A percentile compares a stretch with the other conserved stretches of the same genome.
Evolutionary conservation across 2,888 invertebrate genomes (phyloP).

Genomic region (Phragmatobia fuliginosa): DNA sequence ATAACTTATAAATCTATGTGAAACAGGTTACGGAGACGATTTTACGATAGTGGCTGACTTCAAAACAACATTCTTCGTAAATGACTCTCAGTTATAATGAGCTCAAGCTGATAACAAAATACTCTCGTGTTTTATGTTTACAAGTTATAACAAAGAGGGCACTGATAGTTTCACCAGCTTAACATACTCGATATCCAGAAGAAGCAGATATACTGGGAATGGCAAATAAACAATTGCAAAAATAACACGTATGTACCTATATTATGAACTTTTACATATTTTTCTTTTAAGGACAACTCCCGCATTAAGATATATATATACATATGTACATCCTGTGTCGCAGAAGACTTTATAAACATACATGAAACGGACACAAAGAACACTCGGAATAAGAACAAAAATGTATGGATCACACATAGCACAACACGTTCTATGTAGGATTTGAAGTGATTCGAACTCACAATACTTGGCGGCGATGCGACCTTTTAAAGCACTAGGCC

Average conservation of each 20-base stretch:
- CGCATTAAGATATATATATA: too few relatives aligned
- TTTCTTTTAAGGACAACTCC: too few relatives aligned
- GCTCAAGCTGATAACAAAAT: conserved; percentile 15
- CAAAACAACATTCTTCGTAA: conserved; percentile 14
- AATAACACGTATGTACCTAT: too few relatives aligned
- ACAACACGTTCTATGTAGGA: too few relatives aligned
- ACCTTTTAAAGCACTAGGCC: too few relatives aligned
- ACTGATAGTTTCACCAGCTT: neutral
- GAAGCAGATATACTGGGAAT: neutral
- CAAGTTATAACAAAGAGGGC: neutral
- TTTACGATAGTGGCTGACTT: conserved; percentile 9
- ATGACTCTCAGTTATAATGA: conserved; percentile 10
- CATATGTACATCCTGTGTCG: too few relatives aligned
- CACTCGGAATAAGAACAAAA: too few relatives aligned
- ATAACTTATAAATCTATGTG: neutral
- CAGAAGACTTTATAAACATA: too few relatives aligned
- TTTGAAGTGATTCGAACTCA: too few relatives aligned
- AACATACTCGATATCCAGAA: neutral
- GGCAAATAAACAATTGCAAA: neutral
- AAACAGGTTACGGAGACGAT: conserved; percentile 5
- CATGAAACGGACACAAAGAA: too few relatives aligned
- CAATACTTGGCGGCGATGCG: too few relatives aligned
- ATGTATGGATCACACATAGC: too few relatives aligned
- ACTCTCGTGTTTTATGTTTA: conserved; percentile 1
- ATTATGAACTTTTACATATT: neutral